These are phyloP conservation scores for Oryctes rhinoceros DNA, from an alignment of 1,140 invertebrate genomes.

Conservation along the genomic window DNA sequence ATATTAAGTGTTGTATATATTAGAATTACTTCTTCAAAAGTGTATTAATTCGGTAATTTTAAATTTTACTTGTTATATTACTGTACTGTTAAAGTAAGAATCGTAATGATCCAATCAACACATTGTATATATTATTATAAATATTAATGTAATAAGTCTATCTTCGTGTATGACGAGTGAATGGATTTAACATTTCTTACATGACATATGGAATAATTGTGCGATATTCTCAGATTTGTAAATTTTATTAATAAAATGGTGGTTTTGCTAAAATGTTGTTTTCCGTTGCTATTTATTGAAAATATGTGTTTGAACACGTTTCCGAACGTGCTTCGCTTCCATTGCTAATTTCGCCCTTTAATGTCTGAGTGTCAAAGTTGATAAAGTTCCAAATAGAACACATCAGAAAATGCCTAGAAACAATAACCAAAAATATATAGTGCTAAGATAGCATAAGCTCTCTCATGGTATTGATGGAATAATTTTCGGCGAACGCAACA, in stretches of 20 bases:
- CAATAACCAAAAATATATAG: no score
- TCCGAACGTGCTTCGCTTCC: no score
- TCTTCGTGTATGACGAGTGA: not conserved
- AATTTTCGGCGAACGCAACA: no score
- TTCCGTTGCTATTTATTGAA: no score
- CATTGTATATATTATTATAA: conserved; percentile 34
- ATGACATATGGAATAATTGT: not conserved
- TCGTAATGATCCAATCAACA: not conserved
- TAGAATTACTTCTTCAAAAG: not conserved
- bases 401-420: no score
- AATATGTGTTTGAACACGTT: no score
- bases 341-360: no score
- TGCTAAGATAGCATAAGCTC: no score
- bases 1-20: conserved; percentile 2
- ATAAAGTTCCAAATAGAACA: no score
- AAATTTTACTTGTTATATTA: not conserved
- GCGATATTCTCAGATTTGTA: conserved; percentile 29
- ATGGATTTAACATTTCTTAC: conserved; percentile 14
- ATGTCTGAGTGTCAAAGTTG: no score
- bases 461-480: no score
- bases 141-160: not conserved
- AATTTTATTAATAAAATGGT: conserved; percentile 38
- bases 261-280: conserved; percentile 23
- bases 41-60: not conserved
- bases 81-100: conserved; percentile 8